Evolutionary conservation across 53 echinoderm and acorn worm species (phyloP), one percentile per base, ranked within the genome.

Genomic region (Actinopyga echinites): DNA sequence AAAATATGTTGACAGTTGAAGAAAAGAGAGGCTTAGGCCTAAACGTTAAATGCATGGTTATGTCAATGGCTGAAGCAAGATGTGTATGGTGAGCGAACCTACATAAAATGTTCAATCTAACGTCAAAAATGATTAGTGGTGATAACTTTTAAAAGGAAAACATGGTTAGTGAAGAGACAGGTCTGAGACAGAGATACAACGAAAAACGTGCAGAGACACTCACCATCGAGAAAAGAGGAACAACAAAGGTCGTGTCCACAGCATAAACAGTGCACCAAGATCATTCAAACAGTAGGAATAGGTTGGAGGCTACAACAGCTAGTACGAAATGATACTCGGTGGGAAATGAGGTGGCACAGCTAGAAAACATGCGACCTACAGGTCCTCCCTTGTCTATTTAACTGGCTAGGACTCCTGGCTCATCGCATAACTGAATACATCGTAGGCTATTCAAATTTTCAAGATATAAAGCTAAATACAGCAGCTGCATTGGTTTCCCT

Each of bases 61-160:
- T 67, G 33, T 67, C 37, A 30, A 67, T 67, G 67, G 67, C 67
- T 67, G 67, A 67, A 67, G 67, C 67, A 67, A 61, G n/a, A 33
- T 67, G 67, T 67, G 17, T 33, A 35, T 17, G 3, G 49, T 67
- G 67, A 67, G 67, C 33, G 67, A 37, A 49, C 34, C 36, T 31
- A 33, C n/a, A n/a, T n/a, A 31, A 30, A 67, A 67, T 67, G 67
- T 67, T 67, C n/a, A 19, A 28, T 67, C 34, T 67, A 35, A 67
- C n/a, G 30, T 67, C 36, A 67, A 25, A 62, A 67, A 28, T 37
- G n/a, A 37, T 67, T 67, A 67, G 36, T 31, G 21, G 67, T 34
- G 7, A 44, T 49, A 67, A 33, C 31, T 36, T 35, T 33, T 33
- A 33, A 67, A 37, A 65, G 20, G 34, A 31, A 67, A 37, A 4